These are phyloP conservation scores for Chaetophractus vellerosus DNA, from an alignment of 2,797 vertebrate species.

Conservation along the genomic window DNA sequence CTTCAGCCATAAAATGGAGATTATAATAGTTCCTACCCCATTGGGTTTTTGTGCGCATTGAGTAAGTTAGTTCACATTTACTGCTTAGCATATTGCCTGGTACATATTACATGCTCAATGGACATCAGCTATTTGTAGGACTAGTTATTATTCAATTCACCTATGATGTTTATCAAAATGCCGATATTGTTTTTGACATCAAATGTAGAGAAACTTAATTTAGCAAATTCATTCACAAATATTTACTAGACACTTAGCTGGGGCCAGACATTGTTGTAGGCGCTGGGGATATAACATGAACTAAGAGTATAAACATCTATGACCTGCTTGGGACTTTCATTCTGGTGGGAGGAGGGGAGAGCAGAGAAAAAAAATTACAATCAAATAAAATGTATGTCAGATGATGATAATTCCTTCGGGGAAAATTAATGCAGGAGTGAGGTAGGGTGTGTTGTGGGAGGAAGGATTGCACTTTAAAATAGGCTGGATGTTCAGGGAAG, in stretches of 20 bases:
- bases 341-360: background rate
- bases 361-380: background rate
- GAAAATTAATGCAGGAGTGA: background rate
- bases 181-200: constrained; percentile 25
- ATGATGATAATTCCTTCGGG: background rate
- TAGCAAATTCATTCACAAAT: constrained; percentile 16
- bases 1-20: background rate
- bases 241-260: background rate
- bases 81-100: background rate
- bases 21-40: background rate
- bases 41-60: background rate
- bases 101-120: background rate
- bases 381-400: background rate
- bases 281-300: background rate
- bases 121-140: background rate
- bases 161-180: background rate
- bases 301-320: background rate
- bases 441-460: background rate
- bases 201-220: background rate
- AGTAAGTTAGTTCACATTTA: background rate
- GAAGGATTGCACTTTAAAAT: background rate
- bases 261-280: background rate
- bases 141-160: constrained; percentile 20
- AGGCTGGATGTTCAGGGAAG: background rate
- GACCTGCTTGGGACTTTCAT: background rate